Evolutionary conservation across 2,888 invertebrate genomes (phyloP).

Genomic region (Thysanoteuthis rhombus): DNA sequence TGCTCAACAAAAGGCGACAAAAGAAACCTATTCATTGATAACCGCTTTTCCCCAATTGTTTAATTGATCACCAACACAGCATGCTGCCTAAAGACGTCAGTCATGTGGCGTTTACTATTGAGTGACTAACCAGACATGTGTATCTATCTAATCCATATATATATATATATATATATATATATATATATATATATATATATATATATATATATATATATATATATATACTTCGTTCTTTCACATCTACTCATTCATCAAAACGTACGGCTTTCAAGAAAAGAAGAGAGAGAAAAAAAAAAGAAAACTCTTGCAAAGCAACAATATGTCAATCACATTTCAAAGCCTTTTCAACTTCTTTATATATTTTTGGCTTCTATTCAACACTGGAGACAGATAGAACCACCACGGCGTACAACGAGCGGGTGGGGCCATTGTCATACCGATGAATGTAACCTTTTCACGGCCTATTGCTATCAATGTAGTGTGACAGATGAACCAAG

Average conservation of each 20-base stretch:
- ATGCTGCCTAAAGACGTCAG: too few species aligned
- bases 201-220: too few species aligned
- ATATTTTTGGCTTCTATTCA: background rate
- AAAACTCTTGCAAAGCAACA: background rate
- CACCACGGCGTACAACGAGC: background rate
- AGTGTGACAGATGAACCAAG: background rate
- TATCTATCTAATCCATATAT: too few species aligned
- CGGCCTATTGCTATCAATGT: background rate
- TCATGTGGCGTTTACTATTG: too few species aligned
- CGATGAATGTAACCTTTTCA: background rate
- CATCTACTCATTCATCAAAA: background rate
- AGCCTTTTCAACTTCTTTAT: background rate
- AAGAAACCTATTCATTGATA: too few species aligned
- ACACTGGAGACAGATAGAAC: background rate
- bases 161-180: too few species aligned
- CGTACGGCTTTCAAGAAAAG: background rate
- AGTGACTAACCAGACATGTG: too few species aligned
- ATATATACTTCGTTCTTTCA: background rate
- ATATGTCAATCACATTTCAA: background rate
- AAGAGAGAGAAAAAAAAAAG: background rate
- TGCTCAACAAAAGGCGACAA: too few species aligned
- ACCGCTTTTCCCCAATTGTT: too few species aligned
- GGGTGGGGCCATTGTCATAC: background rate
- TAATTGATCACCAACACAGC: too few species aligned
- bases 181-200: too few species aligned